Evolutionary conservation across 2,797 vertebrate genomes (phyloP).

Genomic region (Delichon dasypus): DNA sequence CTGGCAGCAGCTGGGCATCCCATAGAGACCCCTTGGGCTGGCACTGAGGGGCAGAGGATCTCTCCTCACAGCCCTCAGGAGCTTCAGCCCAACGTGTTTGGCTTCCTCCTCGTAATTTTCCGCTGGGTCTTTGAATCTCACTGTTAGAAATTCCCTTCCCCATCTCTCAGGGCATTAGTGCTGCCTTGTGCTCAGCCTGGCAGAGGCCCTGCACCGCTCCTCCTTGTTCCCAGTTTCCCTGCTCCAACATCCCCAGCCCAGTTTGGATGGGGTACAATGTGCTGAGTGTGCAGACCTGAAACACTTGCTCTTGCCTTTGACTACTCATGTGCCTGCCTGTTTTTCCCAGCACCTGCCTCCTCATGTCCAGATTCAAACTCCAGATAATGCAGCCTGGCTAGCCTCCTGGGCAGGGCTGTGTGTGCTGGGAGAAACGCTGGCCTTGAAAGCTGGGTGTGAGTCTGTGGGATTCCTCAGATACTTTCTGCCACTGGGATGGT

Average conservation of each 20-base stretch:
- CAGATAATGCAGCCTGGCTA: conserved; percentile 52
- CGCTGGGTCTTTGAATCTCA: background rate
- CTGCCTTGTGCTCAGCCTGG: background rate
- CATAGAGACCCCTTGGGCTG: fast-evolving
- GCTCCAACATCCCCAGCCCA: background rate
- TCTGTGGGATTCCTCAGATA: conserved; percentile 44
- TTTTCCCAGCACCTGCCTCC: conserved; percentile 59
- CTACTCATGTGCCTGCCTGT: conserved; percentile 67
- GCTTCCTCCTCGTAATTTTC: background rate
- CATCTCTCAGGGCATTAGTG: background rate
- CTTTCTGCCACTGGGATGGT: conserved; percentile 17
- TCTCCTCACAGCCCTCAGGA: background rate
- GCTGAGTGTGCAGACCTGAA: conserved; percentile 63
- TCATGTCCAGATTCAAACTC: conserved; percentile 61
- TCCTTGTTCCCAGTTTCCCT: background rate
- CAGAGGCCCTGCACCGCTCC: background rate
- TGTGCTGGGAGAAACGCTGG: conserved; percentile 47
- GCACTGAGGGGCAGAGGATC: background rate
- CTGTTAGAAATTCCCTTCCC: background rate
- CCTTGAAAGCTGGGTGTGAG: conserved; percentile 37
- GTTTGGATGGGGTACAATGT: background rate
- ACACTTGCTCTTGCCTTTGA: conserved; percentile 48
- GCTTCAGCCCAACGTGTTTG: background rate
- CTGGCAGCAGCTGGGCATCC: background rate
- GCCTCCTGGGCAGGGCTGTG: conserved; percentile 65